These are phyloP conservation scores for Cinara cedri DNA, from an alignment of 2,888 invertebrate species.

Conservation along the genomic window DNA sequence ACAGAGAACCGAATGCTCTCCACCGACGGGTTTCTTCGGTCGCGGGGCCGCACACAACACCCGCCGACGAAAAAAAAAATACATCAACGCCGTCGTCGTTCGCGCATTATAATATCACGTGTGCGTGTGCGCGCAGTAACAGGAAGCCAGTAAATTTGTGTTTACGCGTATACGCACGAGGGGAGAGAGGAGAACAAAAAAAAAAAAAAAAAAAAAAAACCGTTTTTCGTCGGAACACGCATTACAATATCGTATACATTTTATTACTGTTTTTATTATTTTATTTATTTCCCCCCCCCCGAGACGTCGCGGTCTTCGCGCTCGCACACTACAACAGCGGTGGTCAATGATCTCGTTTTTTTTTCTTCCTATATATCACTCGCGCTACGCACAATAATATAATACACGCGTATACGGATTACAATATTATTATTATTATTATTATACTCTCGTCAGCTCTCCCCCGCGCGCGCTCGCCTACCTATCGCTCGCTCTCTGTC, in stretches of 20 bases:
- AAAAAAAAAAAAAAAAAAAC: no score
- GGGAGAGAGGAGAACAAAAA: background rate
- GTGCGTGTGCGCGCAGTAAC: no score
- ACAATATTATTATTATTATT: no score
- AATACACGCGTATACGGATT: no score
- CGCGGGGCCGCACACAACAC: background rate
- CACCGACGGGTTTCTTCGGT: slow-evolving; percentile 43
- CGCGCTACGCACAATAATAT: no score
- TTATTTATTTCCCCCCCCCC: background rate
- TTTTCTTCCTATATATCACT: background rate
- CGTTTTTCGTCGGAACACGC: slow-evolving; percentile 9
- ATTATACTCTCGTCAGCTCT: background rate
- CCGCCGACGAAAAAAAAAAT: slow-evolving; percentile 24
- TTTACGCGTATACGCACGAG: background rate
- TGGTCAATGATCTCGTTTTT: slow-evolving; percentile 43
- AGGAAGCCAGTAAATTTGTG: slow-evolving; percentile 53
- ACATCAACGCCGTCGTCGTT: slow-evolving; percentile 35
- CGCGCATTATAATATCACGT: background rate
- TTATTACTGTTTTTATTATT: background rate
- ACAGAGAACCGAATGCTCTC: slow-evolving; percentile 14
- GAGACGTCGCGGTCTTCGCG: background rate
- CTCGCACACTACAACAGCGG: no score
- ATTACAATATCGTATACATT: background rate
- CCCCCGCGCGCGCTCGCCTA: background rate
- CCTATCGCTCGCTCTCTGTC: no score